phyloP scores from a whole-genome alignment of 92 coral and sea anemone genomes.

The Palythoa grandiflora region DNA sequence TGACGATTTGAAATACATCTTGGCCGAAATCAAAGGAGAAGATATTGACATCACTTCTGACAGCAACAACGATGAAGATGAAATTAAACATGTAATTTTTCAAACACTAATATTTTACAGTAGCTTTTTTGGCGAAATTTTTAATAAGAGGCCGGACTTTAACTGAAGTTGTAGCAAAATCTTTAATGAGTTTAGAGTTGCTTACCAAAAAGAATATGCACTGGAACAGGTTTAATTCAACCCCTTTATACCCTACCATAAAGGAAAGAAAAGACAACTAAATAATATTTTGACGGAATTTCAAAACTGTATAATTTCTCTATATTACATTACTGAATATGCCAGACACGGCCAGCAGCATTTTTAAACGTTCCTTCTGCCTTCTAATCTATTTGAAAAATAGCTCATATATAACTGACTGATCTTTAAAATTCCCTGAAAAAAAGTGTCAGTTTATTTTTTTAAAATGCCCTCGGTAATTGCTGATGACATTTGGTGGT shows the following conservation, averaged over 20 bases:
- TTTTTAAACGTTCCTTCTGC: no score
- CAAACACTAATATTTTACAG: constrained; percentile 2
- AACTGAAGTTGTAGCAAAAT: constrained; percentile 3
- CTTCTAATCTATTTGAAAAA: no score
- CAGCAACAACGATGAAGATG: no score
- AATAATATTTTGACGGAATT: constrained; percentile 8
- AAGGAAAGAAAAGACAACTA: background rate
- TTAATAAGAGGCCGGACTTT: background rate
- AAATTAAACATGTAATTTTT: background rate
- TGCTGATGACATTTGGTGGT: no score
- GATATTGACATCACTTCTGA: no score
- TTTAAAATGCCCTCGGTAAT: no score
- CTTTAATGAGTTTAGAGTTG: background rate
- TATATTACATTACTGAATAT: background rate
- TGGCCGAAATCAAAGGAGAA: no score
- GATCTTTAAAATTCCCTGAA: no score
- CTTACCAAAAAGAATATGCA: background rate
- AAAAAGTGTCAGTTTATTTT: no score
- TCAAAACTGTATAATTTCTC: background rate
- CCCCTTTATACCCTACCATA: constrained; percentile 8
- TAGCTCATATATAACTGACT: no score
- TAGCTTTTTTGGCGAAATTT: constrained; percentile 21
- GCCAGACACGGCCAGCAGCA: no score
- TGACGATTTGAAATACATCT: no score
- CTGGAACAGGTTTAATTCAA: background rate